Percentiles rank a stretch among this genome's conserved stretches.
Conservation (phyloP, 2,797 vertebrate species). For the Apogon talboti region DNA sequence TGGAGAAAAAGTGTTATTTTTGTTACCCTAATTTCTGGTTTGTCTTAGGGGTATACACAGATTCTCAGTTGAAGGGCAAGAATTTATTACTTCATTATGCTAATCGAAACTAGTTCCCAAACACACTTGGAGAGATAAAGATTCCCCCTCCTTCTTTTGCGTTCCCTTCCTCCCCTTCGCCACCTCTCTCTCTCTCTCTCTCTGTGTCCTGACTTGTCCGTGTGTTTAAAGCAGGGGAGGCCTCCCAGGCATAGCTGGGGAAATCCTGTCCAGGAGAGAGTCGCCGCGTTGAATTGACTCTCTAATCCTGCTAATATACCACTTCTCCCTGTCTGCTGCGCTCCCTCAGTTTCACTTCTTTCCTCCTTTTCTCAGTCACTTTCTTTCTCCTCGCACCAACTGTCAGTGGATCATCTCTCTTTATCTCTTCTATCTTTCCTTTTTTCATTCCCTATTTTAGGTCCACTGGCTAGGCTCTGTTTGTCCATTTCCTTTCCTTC, state of each 20-base stretch:
- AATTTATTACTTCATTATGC: slow-evolving; percentile 62
- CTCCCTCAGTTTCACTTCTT: slow-evolving; percentile 28
- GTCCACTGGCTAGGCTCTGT: background rate
- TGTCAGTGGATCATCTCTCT: slow-evolving; percentile 29
- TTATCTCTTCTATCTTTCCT: slow-evolving; percentile 9
- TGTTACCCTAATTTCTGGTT: slow-evolving; percentile 40
- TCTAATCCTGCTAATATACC: slow-evolving; percentile 71
- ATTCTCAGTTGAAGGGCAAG: slow-evolving; percentile 35
- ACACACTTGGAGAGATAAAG: slow-evolving; percentile 48
- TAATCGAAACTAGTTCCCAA: slow-evolving; percentile 58
- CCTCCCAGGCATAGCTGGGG: slow-evolving; percentile 69
- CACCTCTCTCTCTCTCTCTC: slow-evolving; percentile 53
- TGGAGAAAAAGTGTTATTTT: slow-evolving; percentile 31
- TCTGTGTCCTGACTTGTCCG: slow-evolving; percentile 71
- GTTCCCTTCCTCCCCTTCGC: slow-evolving; percentile 30
- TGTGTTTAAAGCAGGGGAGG: slow-evolving; percentile 65
- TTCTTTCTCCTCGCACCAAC: slow-evolving; percentile 13
- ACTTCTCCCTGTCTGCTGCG: slow-evolving; percentile 45
- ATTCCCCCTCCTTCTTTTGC: slow-evolving; percentile 11
- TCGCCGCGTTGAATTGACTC: slow-evolving; percentile 56
- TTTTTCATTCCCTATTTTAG: slow-evolving; percentile 12
- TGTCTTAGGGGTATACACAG: slow-evolving; percentile 29
- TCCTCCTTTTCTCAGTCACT: slow-evolving; percentile 7
- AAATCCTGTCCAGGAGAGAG: slow-evolving; percentile 69
- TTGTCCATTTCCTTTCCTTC: slow-evolving; percentile 30